Evolutionary conservation across 2,113 vertebrate genomes (phyloP).

Genomic region (Tupaia tana): DNA sequence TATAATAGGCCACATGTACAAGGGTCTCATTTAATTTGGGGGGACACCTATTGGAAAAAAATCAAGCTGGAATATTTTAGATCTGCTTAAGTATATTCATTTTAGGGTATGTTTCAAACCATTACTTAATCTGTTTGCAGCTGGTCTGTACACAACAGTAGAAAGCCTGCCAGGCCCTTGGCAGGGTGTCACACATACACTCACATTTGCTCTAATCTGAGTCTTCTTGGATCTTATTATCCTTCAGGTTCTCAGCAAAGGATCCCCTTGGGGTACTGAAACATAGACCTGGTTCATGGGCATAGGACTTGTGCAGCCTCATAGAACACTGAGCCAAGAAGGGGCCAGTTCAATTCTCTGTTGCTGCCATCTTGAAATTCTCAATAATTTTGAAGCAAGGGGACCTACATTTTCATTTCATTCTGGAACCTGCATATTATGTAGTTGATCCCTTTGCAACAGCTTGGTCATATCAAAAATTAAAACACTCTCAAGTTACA

Average conservation of each 20-base stretch:
- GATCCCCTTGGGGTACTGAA: background rate
- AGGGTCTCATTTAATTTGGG: background rate
- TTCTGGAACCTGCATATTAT: background rate
- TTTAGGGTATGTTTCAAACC: background rate
- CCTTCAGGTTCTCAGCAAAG: background rate
- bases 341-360: background rate
- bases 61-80: background rate
- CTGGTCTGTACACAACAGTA: fast-evolving
- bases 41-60: background rate
- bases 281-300: background rate
- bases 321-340: fast-evolving
- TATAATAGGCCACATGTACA: background rate
- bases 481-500: background rate
- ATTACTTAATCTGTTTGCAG: background rate
- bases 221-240: background rate
- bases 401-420: background rate
- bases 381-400: background rate
- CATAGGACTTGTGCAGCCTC: fast-evolving
- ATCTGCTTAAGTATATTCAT: background rate
- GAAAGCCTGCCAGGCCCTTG: too few relatives aligned
- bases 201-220: background rate
- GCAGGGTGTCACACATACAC: background rate
- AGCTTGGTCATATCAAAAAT: background rate
- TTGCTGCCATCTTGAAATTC: background rate
- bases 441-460: background rate